Percentiles rank a stretch among this genome's conserved stretches.
phyloP scores from a whole-genome alignment of 2,113 vertebrate genomes.

The Pelmatolapia mariae region DNA sequence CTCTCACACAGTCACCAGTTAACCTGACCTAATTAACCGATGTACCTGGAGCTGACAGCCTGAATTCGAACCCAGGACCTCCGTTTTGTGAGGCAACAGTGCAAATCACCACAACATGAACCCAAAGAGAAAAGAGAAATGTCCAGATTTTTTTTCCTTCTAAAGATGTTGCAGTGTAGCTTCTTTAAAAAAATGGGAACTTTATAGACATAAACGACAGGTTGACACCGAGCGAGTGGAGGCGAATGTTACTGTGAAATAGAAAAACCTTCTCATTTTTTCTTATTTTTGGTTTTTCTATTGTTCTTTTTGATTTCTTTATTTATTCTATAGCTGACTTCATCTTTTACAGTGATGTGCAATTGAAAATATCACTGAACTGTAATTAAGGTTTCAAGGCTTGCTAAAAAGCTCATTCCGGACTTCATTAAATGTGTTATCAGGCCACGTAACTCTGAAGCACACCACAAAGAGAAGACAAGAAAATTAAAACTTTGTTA shows the following conservation, averaged over 20 bases:
- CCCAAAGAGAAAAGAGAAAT: background rate
- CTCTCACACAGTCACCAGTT: background rate
- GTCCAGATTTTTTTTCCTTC: background rate
- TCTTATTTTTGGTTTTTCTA: background rate
- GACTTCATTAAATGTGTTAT: conserved; percentile 12
- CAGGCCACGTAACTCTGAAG: conserved; percentile 5
- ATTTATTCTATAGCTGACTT: background rate
- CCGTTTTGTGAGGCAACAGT: background rate
- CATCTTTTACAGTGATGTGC: background rate
- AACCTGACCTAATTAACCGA: background rate
- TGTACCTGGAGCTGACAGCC: background rate
- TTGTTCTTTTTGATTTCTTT: background rate
- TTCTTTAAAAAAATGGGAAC: background rate
- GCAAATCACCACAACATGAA: background rate
- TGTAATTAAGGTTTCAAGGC: background rate
- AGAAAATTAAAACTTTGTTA: conserved; percentile 53
- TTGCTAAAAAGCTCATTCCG: background rate
- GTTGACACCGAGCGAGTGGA: background rate
- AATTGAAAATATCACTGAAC: background rate
- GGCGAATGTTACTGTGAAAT: background rate
- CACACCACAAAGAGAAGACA: conserved; percentile 4
- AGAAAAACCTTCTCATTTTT: background rate
- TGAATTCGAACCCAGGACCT: fast-evolving
- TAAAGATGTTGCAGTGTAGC: background rate
- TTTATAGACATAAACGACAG: background rate